These are phyloP conservation scores for Xanthorhoe designata DNA, from an alignment of 2,888 invertebrate species.

Conservation along the genomic window DNA sequence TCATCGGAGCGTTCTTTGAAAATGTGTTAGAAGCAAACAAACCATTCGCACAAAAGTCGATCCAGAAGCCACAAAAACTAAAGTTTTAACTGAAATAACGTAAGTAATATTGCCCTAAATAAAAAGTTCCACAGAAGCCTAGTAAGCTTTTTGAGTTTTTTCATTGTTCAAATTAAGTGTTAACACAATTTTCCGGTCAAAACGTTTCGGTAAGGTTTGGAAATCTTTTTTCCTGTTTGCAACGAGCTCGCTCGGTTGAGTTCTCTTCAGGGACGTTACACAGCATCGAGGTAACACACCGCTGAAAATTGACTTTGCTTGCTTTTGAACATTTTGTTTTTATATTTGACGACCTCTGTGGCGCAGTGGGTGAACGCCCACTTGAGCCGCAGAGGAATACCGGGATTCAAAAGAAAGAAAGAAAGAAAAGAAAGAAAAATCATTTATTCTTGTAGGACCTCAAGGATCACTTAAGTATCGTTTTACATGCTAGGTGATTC, in stretches of 20 bases:
- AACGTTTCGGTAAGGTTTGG: not conserved
- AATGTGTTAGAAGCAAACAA: no score
- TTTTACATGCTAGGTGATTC: no score
- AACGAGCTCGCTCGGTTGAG: not conserved
- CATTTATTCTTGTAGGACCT: no score
- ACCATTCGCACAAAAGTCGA: slow-evolving; percentile 1
- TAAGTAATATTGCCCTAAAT: slow-evolving; percentile 8
- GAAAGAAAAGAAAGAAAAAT: no score
- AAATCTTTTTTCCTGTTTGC: not conserved
- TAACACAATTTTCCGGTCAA: slow-evolving; percentile 8
- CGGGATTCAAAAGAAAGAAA: no score
- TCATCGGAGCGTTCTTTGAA: no score
- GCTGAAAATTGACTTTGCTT: not conserved
- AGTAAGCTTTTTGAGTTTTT: slow-evolving; percentile 6
- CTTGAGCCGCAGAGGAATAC: no score
- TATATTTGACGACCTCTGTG: no score
- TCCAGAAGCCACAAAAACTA: slow-evolving; percentile 3
- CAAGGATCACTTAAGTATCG: no score
- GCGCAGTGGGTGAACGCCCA: no score
- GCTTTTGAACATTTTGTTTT: not conserved
- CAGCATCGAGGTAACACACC: not conserved
- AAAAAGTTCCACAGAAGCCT: slow-evolving; percentile 5
- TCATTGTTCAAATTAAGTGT: slow-evolving; percentile 1
- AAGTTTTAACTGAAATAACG: not conserved
- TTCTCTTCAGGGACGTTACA: not conserved